Conservation (phyloP, 1,140 invertebrate genomes). For the Tetramorium simillimum region DNA sequence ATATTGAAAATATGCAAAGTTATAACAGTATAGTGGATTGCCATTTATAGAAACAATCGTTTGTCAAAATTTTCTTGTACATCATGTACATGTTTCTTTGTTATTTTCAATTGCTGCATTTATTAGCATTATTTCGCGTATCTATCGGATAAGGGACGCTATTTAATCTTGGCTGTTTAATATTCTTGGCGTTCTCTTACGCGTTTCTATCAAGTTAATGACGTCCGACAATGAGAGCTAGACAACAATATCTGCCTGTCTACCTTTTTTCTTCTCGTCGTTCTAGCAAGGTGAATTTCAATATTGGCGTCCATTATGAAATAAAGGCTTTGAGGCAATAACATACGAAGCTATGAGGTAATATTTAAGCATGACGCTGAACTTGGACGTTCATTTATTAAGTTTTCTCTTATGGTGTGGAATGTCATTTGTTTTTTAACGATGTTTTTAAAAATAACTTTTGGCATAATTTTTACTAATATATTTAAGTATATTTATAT, state of each 20-base stretch:
- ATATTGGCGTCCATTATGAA: slow-evolving; percentile 42
- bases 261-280: slow-evolving; percentile 23
- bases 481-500: neutral
- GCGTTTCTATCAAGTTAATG: slow-evolving; percentile 46
- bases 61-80: neutral
- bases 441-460: neutral
- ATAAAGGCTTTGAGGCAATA: slow-evolving; percentile 14
- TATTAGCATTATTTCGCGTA: slow-evolving; percentile 7
- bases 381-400: neutral
- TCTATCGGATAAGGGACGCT: slow-evolving; percentile 12
- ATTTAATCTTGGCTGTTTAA: slow-evolving; percentile 36
- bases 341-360: neutral
- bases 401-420: neutral
- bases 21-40: too few species aligned
- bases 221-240: slow-evolving; percentile 46
- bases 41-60: neutral
- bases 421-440: neutral
- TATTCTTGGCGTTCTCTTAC: neutral
- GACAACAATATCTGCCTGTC: slow-evolving; percentile 38
- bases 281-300: slow-evolving; percentile 39
- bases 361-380: neutral
- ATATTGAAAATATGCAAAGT: neutral
- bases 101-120: neutral
- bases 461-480: neutral
- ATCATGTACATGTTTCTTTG: neutral